Evolutionary conservation across 2,888 invertebrate genomes (phyloP).

Genomic region (Drosophila algonquin): DNA sequence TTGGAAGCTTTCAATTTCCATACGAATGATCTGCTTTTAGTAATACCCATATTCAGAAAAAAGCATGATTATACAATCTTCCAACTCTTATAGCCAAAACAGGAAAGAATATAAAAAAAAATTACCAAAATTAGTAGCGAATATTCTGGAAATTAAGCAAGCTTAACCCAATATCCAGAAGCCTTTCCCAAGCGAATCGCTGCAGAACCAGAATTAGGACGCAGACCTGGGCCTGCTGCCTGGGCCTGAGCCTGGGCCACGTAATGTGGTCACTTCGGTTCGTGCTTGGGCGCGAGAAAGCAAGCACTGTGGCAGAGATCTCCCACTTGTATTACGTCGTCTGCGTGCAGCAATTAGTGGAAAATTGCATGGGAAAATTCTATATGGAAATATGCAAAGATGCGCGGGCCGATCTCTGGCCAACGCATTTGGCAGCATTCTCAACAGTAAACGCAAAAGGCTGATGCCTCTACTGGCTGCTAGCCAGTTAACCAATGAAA

Average conservation of each 20-base stretch:
- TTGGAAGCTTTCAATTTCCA: too few species aligned
- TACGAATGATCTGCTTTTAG: too few species aligned
- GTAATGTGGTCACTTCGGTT: conserved; percentile 58
- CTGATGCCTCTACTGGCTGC: conserved; percentile 42
- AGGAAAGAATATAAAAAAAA: background rate
- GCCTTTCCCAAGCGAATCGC: conserved; percentile 32
- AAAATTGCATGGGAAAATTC: conserved; percentile 77
- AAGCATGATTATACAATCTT: background rate
- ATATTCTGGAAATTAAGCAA: background rate
- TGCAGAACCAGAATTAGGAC: conserved; percentile 30
- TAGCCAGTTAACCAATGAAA: conserved; percentile 47
- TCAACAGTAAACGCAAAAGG: conserved; percentile 65
- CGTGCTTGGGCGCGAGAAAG: conserved; percentile 60
- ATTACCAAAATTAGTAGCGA: background rate
- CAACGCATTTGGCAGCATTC: conserved; percentile 59
- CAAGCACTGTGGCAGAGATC: conserved; percentile 50
- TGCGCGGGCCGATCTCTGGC: conserved; percentile 39
- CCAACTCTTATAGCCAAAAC: too few species aligned
- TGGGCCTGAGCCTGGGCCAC: conserved; percentile 40
- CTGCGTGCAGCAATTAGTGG: conserved; percentile 77
- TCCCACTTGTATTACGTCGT: conserved; percentile 33
- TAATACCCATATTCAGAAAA: background rate
- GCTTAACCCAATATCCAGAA: conserved; percentile 14
- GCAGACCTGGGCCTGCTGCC: conserved; percentile 12
- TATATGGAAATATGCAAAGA: conserved; percentile 64